phyloP scores from a whole-genome alignment of 2,888 invertebrate genomes.

The Atrina japonica region DNA sequence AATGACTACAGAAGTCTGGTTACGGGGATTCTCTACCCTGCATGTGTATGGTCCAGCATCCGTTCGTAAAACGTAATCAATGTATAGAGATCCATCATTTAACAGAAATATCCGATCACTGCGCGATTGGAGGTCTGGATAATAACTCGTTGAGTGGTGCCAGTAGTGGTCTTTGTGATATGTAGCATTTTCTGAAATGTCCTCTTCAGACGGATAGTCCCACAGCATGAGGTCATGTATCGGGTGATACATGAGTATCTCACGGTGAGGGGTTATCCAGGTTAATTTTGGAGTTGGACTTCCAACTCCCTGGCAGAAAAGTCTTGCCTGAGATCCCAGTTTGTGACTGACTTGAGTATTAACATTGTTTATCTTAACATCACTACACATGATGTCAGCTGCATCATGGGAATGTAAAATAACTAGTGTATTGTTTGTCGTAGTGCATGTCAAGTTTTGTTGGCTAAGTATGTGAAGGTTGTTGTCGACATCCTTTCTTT shows the following conservation, averaged over 20 bases:
- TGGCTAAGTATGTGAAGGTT: neutral
- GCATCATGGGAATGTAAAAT: neutral
- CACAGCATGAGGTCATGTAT: conserved; percentile 57
- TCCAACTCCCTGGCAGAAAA: conserved; percentile 89
- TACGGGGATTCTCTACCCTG: conserved; percentile 88
- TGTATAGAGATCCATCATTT: conserved; percentile 89
- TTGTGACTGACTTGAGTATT: neutral
- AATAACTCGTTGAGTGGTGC: conserved; percentile 63
- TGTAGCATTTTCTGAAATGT: conserved; percentile 40
- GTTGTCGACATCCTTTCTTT: conserved; percentile 34
- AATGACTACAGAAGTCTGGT: conserved; percentile 89
- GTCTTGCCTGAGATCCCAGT: conserved; percentile 84
- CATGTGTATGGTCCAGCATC: conserved; percentile 93
- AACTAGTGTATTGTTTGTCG: neutral
- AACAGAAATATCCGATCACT: conserved; percentile 84
- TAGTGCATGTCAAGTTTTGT: conserved; percentile 1
- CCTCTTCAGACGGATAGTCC: conserved; percentile 52
- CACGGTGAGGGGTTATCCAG: conserved; percentile 85
- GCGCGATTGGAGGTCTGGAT: conserved; percentile 52
- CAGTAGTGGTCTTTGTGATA: conserved; percentile 67
- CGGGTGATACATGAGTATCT: conserved; percentile 59
- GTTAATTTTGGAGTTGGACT: conserved; percentile 90
- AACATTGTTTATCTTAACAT: neutral
- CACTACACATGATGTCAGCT: neutral
- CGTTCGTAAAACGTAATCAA: conserved; percentile 84